These are phyloP conservation scores for Asbolus verrucosus DNA, from an alignment of 1,140 invertebrate species.

Conservation along the genomic window DNA sequence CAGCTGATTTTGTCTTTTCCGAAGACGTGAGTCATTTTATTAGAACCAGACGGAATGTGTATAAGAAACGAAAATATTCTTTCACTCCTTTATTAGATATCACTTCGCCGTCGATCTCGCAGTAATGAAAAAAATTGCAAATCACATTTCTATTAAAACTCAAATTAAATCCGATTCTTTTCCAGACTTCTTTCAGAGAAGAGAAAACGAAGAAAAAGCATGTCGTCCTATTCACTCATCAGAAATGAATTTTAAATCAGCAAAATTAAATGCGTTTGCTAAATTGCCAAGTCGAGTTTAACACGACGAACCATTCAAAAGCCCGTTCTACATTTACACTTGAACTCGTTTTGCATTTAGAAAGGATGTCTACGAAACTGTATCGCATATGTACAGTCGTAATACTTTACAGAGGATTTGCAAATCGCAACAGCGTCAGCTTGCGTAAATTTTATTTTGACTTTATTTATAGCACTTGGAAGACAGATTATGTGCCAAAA, in stretches of 20 bases:
- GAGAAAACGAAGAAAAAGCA: slow-evolving; percentile 2
- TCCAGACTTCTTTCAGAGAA: not conserved
- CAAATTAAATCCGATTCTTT: slow-evolving; percentile 24
- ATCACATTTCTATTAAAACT: slow-evolving; percentile 20
- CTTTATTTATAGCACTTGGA: slow-evolving; percentile 8
- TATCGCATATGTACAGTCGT: slow-evolving; percentile 38
- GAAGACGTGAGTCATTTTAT: slow-evolving; percentile 31
- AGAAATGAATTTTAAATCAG: slow-evolving; percentile 32
- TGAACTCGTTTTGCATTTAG: slow-evolving; percentile 34
- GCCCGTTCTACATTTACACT: slow-evolving; percentile 16
- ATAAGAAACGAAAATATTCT: slow-evolving; percentile 6
- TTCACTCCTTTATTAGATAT: not conserved
- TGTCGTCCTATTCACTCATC: slow-evolving; percentile 11
- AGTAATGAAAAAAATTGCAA: slow-evolving; percentile 13
- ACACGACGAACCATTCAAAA: slow-evolving; percentile 19
- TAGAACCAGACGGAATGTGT: slow-evolving; percentile 17
- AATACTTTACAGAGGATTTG: slow-evolving; percentile 27
- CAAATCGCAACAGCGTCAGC: slow-evolving; percentile 31
- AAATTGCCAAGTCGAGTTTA: slow-evolving; percentile 36
- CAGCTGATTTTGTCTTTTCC: slow-evolving; percentile 36
- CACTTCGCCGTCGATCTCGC: not conserved
- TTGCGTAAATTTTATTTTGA: slow-evolving; percentile 33
- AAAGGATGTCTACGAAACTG: slow-evolving; percentile 24
- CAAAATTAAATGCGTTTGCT: slow-evolving; percentile 31
- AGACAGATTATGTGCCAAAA: not conserved